phyloP scores from a whole-genome alignment of 1,140 invertebrate species.

The Drosophila melanica region DNA sequence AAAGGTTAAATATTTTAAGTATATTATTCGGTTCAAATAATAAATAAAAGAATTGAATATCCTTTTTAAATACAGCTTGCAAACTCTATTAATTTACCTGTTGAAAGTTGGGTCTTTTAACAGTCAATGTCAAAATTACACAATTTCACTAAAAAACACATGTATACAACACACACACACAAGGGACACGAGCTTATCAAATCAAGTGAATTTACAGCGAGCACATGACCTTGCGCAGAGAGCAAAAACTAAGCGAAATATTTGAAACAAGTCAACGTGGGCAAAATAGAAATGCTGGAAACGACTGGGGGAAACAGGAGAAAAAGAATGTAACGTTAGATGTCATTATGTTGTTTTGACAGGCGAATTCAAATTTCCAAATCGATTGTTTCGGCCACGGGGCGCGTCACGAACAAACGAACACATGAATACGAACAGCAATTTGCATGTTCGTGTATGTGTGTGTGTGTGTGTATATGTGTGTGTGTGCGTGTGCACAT shows the following conservation, averaged over 20 bases:
- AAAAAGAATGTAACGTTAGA: constrained; percentile 49
- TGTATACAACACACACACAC: not conserved
- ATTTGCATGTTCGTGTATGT: constrained; percentile 21
- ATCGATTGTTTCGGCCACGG: constrained; percentile 52
- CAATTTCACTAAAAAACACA: constrained; percentile 14
- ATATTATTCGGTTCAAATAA: too few relatives aligned
- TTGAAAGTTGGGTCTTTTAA: too few relatives aligned
- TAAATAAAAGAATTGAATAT: too few relatives aligned
- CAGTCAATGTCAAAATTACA: constrained; percentile 39
- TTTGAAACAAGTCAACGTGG: constrained; percentile 8
- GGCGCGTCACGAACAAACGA: constrained; percentile 21
- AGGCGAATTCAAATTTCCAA: constrained; percentile 64
- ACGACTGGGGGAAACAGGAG: not conserved
- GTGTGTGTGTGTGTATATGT: constrained; percentile 27
- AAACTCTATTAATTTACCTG: not conserved
- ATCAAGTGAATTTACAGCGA: constrained; percentile 59
- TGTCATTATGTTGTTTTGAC: constrained; percentile 80
- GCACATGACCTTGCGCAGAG: constrained; percentile 56
- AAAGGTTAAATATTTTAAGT: not conserved
- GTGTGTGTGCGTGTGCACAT: constrained; percentile 39
- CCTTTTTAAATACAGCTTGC: too few relatives aligned
- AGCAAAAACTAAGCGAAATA: constrained; percentile 40
- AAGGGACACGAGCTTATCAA: constrained; percentile 41
- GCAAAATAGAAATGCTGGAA: constrained; percentile 7
- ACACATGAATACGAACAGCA: constrained; percentile 16